These are phyloP conservation scores for Drosophila engyochracea DNA, from an alignment of 2,888 invertebrate species.

Conservation along the genomic window DNA sequence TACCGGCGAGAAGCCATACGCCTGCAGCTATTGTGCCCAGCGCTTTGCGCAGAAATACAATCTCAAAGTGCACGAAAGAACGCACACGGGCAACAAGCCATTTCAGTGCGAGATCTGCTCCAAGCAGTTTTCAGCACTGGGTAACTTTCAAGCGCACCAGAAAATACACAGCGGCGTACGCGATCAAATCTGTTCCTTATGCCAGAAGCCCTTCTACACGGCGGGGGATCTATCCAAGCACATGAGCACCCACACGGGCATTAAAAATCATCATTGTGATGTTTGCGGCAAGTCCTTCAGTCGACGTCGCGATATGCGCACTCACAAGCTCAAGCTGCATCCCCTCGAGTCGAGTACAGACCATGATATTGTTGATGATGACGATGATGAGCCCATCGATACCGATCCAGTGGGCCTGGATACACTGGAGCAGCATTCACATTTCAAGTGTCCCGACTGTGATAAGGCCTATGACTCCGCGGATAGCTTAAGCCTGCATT, in stretches of 20 bases:
- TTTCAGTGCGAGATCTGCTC: conserved; percentile 89
- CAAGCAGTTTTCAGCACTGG: conserved; percentile 88
- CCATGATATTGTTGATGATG: conserved; percentile 75
- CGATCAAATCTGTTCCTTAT: conserved; percentile 87
- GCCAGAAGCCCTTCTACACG: conserved; percentile 88
- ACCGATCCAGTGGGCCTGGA: conserved; percentile 70
- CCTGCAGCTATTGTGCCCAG: conserved; percentile 87
- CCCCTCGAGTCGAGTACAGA: conserved; percentile 67
- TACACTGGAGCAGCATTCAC: conserved; percentile 66
- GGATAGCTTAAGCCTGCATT: conserved; percentile 83
- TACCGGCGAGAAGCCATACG: conserved; percentile 88
- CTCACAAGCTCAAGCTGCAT: conserved; percentile 85
- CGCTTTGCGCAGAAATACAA: conserved; percentile 88
- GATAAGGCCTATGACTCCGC: conserved; percentile 84
- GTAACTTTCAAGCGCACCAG: conserved; percentile 88
- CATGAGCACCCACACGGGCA: conserved; percentile 87
- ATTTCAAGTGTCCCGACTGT: conserved; percentile 85
- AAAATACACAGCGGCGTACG: conserved; percentile 88
- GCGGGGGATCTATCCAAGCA: conserved; percentile 88
- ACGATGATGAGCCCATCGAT: conserved; percentile 71
- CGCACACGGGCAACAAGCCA: conserved; percentile 87
- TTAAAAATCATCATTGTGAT: conserved; percentile 88
- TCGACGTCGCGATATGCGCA: conserved; percentile 87
- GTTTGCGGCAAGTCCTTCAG: conserved; percentile 87
- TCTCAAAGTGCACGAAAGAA: conserved; percentile 87